phyloP scores from a whole-genome alignment of 2,797 vertebrate genomes.

The Uromys caudimaculatus region DNA sequence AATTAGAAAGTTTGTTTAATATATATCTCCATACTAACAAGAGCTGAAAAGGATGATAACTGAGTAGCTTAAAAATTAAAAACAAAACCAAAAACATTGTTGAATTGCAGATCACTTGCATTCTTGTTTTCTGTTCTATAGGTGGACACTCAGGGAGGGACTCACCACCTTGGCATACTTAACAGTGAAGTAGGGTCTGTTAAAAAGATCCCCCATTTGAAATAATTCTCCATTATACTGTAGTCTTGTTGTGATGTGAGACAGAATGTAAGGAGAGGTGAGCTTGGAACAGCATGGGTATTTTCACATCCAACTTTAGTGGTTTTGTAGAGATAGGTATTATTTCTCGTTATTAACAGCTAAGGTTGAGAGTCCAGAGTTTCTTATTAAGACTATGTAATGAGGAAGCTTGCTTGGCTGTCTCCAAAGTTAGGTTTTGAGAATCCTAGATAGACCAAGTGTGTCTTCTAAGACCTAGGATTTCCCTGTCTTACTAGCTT shows the following conservation, averaged over 20 bases:
- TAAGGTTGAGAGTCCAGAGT: constrained; percentile 53
- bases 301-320: constrained; percentile 9
- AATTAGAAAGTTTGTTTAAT: constrained; percentile 41
- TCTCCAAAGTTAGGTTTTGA: constrained; percentile 27
- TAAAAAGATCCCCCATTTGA: not conserved
- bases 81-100: not conserved
- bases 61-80: constrained; percentile 60
- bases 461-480: not conserved
- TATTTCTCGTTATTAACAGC: constrained; percentile 30
- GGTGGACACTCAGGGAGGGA: constrained; percentile 43
- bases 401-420: constrained; percentile 4
- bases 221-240: not conserved
- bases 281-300: constrained; percentile 41
- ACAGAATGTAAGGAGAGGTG: not conserved
- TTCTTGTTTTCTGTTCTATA: constrained; percentile 46
- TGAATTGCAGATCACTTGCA: constrained; percentile 44
- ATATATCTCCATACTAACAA: constrained; percentile 40
- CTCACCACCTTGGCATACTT: constrained; percentile 34
- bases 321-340: constrained; percentile 13
- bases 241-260: constrained; percentile 2
- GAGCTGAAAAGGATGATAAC: not conserved
- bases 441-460: constrained; percentile 26
- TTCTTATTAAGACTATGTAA: constrained; percentile 24
- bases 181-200: not conserved
- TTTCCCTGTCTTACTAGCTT: not conserved